These are phyloP conservation scores for Diachrysia chrysitis DNA, from an alignment of 2,888 invertebrate genomes.

Conservation along the genomic window DNA sequence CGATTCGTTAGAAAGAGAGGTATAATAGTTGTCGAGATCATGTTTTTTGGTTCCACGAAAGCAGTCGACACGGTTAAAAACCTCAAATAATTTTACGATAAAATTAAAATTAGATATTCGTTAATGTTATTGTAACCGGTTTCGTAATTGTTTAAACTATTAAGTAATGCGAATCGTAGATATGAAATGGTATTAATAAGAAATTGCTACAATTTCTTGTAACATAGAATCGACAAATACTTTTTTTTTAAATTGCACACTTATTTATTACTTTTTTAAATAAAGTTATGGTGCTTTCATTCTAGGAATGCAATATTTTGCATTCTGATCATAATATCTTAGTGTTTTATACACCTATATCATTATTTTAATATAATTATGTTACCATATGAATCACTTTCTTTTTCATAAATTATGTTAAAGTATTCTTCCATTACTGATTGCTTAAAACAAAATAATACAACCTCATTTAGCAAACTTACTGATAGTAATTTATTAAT, in stretches of 20 bases:
- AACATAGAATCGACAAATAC: too few relatives aligned
- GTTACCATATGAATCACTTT: not conserved
- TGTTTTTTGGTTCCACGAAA: constrained; percentile 84
- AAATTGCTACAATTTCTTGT: not conserved
- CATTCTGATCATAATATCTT: not conserved
- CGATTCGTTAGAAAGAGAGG: constrained; percentile 65
- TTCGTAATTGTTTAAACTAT: constrained; percentile 15
- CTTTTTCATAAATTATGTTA: not conserved
- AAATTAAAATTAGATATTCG: constrained; percentile 21
- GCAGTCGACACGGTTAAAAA: constrained; percentile 68
- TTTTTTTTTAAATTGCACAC: not conserved
- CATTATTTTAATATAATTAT: too few relatives aligned
- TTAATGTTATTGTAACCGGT: constrained; percentile 25
- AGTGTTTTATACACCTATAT: not conserved
- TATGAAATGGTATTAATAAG: not conserved
- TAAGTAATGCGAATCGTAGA: not conserved
- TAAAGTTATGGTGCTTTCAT: not conserved
- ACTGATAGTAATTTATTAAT: not conserved
- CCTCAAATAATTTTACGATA: constrained; percentile 43
- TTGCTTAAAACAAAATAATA: not conserved
- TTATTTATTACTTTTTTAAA: not conserved
- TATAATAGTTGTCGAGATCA: constrained; percentile 62
- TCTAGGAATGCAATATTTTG: not conserved
- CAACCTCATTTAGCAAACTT: not conserved
- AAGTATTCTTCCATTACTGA: not conserved